These are phyloP conservation scores for Homalodisca vitripennis DNA, from an alignment of 1,140 invertebrate species.

Conservation along the genomic window DNA sequence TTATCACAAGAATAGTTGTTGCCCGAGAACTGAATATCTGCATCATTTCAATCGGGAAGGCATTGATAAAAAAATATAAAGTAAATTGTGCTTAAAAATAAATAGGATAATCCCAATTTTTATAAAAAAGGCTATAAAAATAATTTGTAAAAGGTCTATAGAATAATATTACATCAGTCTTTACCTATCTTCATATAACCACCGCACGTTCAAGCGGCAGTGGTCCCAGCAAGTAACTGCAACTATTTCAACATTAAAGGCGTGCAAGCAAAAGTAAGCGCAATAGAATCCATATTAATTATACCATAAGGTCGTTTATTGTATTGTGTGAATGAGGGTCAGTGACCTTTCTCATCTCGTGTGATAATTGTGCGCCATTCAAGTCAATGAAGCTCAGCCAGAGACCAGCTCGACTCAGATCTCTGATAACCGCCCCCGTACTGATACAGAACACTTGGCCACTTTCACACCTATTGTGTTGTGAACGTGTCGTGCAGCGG, in stretches of 20 bases:
- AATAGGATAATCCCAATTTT: not conserved
- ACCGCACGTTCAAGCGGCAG: not conserved
- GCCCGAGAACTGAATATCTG: too few relatives aligned
- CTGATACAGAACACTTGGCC: too few relatives aligned
- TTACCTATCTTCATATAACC: not conserved
- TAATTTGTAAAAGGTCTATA: not conserved
- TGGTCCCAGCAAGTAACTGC: not conserved
- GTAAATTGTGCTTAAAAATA: not conserved
- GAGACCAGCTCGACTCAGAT: too few relatives aligned
- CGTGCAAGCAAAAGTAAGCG: constrained; percentile 18
- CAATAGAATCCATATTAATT: constrained; percentile 19
- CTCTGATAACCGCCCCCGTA: too few relatives aligned
- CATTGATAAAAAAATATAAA: too few relatives aligned
- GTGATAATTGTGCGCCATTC: constrained; percentile 24
- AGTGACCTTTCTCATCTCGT: constrained; percentile 24
- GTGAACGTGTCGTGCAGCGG: too few relatives aligned
- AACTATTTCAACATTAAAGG: not conserved
- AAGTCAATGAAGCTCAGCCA: constrained; percentile 27
- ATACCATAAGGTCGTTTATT: constrained; percentile 26
- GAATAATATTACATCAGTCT: not conserved
- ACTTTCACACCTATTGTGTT: too few relatives aligned
- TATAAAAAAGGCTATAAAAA: not conserved
- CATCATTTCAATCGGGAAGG: too few relatives aligned
- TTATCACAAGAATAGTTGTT: too few relatives aligned
- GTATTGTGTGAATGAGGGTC: constrained; percentile 26